Conservation (phyloP, 2,797 vertebrate species). For the Cossypha caffra region DNA sequence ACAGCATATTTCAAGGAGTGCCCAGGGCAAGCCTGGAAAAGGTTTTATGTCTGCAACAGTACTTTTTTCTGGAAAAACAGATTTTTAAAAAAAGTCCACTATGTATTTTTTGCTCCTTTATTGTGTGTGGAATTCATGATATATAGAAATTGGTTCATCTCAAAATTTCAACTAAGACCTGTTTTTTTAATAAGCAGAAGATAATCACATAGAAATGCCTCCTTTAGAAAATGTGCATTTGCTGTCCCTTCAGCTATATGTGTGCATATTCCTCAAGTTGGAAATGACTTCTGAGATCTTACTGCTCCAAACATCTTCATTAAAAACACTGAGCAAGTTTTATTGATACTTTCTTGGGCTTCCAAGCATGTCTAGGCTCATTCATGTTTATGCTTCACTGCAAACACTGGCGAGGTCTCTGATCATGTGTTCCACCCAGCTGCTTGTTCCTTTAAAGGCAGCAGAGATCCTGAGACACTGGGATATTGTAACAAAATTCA, state of each 20-base stretch:
- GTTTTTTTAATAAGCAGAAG: not conserved
- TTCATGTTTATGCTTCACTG: constrained; percentile 13
- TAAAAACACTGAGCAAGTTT: not conserved
- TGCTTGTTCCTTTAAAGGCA: not conserved
- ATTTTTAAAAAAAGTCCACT: not conserved
- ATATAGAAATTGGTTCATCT: not conserved
- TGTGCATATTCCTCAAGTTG: not conserved
- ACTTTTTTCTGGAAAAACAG: constrained; percentile 35
- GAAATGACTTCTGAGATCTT: not conserved
- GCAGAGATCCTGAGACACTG: not conserved
- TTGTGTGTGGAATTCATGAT: not conserved
- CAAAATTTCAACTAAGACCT: not conserved
- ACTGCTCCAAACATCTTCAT: not conserved
- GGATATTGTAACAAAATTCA: not conserved
- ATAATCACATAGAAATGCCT: not conserved
- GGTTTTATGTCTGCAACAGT: constrained; percentile 28
- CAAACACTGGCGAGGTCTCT: not conserved
- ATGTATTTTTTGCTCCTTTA: constrained; percentile 4
- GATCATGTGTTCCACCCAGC: not conserved
- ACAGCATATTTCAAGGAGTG: constrained; percentile 15
- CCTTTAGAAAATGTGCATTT: not conserved
- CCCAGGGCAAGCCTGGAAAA: constrained; percentile 45
- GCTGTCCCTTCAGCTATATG: not conserved
- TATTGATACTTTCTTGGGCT: not conserved
- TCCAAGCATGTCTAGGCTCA: constrained; percentile 27